Percentiles rank a stretch among this genome's conserved stretches.
Evolutionary conservation across 2,797 vertebrate genomes (phyloP).

Genomic region (Lepus oiostolus): DNA sequence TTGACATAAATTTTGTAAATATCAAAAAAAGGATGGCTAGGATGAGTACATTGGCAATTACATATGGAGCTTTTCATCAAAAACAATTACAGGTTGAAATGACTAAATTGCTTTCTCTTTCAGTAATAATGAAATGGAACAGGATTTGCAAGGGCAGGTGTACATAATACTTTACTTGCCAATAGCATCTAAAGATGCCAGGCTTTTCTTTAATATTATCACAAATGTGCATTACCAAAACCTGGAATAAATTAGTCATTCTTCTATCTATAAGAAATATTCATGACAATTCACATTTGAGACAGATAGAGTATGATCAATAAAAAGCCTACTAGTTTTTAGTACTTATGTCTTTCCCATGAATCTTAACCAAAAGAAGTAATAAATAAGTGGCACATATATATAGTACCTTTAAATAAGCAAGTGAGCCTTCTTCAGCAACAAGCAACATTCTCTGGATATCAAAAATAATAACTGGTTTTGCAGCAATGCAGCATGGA

Average conservation of each 20-base stretch:
- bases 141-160: slow-evolving; percentile 55
- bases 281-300: slow-evolving; percentile 82
- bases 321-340: slow-evolving; percentile 83
- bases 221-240: slow-evolving; percentile 70
- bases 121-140: slow-evolving; percentile 37
- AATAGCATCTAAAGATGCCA: slow-evolving; percentile 56
- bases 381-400: slow-evolving; percentile 89
- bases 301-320: slow-evolving; percentile 80
- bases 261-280: slow-evolving; percentile 65
- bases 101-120: neutral
- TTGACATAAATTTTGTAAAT: neutral
- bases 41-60: slow-evolving; percentile 39
- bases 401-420: slow-evolving; percentile 91
- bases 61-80: neutral
- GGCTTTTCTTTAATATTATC: slow-evolving; percentile 78
- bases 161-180: slow-evolving; percentile 53
- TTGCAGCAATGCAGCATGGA: slow-evolving; percentile 90
- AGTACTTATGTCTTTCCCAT: slow-evolving; percentile 82
- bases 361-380: slow-evolving; percentile 89
- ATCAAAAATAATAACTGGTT: slow-evolving; percentile 93
- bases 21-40: neutral
- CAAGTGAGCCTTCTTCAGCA: slow-evolving; percentile 90
- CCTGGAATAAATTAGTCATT: slow-evolving; percentile 75
- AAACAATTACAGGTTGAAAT: neutral
- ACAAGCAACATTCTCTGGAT: slow-evolving; percentile 90